phyloP scores from a whole-genome alignment of 1,140 invertebrate species.

The Polypedilum vanderplanki region DNA sequence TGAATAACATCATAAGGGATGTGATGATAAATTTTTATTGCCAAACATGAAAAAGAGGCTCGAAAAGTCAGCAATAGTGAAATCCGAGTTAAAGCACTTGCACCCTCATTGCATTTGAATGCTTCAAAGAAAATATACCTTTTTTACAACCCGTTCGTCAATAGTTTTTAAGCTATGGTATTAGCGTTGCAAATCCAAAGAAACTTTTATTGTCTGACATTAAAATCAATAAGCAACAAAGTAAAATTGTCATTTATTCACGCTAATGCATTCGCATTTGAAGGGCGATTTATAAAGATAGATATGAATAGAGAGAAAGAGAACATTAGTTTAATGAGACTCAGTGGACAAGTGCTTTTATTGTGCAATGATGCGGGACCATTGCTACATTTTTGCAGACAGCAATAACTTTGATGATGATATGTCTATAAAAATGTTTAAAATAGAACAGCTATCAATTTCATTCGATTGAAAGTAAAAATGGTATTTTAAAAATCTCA shows the following conservation, averaged over 20 bases:
- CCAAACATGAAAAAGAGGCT: slow-evolving; percentile 1
- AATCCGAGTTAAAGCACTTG: neutral
- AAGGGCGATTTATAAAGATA: neutral
- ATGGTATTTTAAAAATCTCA: neutral
- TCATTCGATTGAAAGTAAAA: neutral
- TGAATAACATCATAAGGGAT: slow-evolving; percentile 9
- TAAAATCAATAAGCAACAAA: slow-evolving; percentile 17
- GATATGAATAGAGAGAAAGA: neutral
- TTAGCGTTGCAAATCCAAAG: neutral
- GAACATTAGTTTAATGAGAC: slow-evolving; percentile 26
- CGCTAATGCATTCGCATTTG: neutral
- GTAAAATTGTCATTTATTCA: slow-evolving; percentile 21
- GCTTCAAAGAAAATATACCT: too few relatives aligned
- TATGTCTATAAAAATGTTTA: neutral
- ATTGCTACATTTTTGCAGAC: neutral
- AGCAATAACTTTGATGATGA: too few relatives aligned
- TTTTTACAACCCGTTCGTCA: too few relatives aligned
- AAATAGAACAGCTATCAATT: neutral
- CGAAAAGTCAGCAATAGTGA: neutral
- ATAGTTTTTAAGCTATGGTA: too few relatives aligned
- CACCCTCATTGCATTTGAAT: too few relatives aligned
- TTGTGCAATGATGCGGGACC: slow-evolving; percentile 25
- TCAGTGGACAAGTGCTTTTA: slow-evolving; percentile 10
- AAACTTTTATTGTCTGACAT: neutral
- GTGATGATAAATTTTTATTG: slow-evolving; percentile 26